A percentile compares a stretch with the other conserved stretches of the same genome.
Conservation (phyloP, 1,140 invertebrate species). For the Cydia strobilella region DNA sequence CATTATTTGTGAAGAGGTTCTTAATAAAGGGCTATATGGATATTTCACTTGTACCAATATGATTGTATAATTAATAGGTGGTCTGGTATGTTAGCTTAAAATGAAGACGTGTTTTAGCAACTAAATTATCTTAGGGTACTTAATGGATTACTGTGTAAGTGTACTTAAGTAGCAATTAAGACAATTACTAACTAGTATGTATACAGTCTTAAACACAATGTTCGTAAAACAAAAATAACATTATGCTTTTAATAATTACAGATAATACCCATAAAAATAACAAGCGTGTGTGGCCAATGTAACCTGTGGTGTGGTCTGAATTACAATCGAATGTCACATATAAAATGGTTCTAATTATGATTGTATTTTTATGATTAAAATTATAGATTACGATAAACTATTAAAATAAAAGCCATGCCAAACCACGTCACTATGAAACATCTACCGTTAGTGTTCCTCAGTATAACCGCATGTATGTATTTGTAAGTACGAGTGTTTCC, state of each 20-base stretch:
- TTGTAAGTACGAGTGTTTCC: too few species aligned
- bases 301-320: background rate
- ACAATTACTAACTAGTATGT: background rate
- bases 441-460: too few species aligned
- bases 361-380: background rate
- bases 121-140: background rate
- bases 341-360: background rate
- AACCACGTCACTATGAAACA: background rate
- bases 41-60: background rate
- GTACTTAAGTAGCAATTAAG: conserved; percentile 1
- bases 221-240: background rate
- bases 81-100: background rate
- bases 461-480: background rate
- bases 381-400: too few species aligned
- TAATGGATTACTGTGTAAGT: background rate
- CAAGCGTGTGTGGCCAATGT: background rate
- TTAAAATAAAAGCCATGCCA: background rate
- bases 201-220: background rate
- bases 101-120: background rate
- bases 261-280: background rate
- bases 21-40: background rate
- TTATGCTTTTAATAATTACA: background rate
- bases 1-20: background rate
- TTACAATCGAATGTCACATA: background rate
- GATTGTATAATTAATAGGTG: background rate